These are phyloP conservation scores for Xylocopa sonorina DNA, from an alignment of 1,140 invertebrate species.

Conservation along the genomic window DNA sequence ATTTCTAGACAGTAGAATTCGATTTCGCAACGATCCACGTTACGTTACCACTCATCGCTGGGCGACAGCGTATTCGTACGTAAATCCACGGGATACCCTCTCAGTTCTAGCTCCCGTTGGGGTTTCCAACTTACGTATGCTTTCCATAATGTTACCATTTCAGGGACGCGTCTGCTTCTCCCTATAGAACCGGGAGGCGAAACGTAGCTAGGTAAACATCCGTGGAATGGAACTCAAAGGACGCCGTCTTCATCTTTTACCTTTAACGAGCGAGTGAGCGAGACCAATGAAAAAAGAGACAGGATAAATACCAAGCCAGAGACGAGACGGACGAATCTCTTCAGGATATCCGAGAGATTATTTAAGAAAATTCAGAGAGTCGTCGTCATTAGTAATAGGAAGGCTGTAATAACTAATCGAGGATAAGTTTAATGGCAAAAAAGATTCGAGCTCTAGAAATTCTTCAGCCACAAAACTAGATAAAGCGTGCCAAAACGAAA, in stretches of 20 bases:
- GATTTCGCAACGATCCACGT: not conserved
- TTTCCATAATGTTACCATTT: slow-evolving; percentile 1
- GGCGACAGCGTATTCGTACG: not conserved
- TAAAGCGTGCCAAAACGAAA: too few relatives aligned
- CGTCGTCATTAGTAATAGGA: too few relatives aligned
- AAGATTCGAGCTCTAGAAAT: too few relatives aligned
- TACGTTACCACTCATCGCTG: too few relatives aligned
- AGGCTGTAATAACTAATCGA: too few relatives aligned
- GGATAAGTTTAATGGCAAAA: too few relatives aligned
- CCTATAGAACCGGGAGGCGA: not conserved
- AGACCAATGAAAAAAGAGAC: not conserved
- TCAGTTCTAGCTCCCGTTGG: not conserved
- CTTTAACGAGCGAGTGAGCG: not conserved
- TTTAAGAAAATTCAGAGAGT: too few relatives aligned
- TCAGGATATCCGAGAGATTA: too few relatives aligned
- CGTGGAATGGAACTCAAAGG: slow-evolving; percentile 28
- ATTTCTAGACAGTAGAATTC: not conserved
- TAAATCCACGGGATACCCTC: slow-evolving; percentile 1
- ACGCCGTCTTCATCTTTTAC: slow-evolving; percentile 12
- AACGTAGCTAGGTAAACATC: slow-evolving; percentile 33
- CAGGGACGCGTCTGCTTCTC: not conserved
- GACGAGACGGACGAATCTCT: not conserved
- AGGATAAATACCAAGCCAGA: not conserved
- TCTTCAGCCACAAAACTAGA: too few relatives aligned
- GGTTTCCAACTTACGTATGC: slow-evolving; percentile 16